These are phyloP conservation scores for Stegodyphus dumicola DNA, from an alignment of 1,140 invertebrate species.

Conservation along the genomic window DNA sequence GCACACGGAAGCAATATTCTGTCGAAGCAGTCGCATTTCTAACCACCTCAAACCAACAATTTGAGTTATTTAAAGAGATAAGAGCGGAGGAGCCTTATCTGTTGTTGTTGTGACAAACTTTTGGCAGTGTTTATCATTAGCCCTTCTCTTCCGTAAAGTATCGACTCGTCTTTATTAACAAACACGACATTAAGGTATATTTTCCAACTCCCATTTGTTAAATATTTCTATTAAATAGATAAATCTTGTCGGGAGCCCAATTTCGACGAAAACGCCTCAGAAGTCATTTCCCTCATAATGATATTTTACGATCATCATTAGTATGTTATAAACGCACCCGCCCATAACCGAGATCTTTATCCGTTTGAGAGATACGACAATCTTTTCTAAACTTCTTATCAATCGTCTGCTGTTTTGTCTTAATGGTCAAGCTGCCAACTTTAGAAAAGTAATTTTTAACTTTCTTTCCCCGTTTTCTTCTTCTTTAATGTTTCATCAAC, in stretches of 20 bases:
- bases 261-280: not conserved
- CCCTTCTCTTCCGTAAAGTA: no score
- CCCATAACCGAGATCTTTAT: slow-evolving; percentile 1
- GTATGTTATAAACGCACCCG: not conserved
- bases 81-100: no score
- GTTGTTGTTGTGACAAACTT: no score
- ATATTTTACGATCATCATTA: slow-evolving; percentile 1
- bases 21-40: no score
- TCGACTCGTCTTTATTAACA: not conserved
- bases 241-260: not conserved
- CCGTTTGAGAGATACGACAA: not conserved
- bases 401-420: not conserved
- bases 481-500: not conserved
- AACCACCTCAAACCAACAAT: no score
- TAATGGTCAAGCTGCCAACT: slow-evolving; percentile 2
- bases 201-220: not conserved
- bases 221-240: not conserved
- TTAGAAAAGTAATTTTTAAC: not conserved
- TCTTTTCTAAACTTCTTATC: not conserved
- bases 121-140: no score
- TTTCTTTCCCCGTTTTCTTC: not conserved
- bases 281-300: not conserved
- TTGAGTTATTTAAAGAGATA: no score
- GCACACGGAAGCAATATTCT: no score
- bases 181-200: not conserved